These are phyloP conservation scores for Thyatira batis DNA, from an alignment of 2,888 invertebrate species.

Conservation along the genomic window DNA sequence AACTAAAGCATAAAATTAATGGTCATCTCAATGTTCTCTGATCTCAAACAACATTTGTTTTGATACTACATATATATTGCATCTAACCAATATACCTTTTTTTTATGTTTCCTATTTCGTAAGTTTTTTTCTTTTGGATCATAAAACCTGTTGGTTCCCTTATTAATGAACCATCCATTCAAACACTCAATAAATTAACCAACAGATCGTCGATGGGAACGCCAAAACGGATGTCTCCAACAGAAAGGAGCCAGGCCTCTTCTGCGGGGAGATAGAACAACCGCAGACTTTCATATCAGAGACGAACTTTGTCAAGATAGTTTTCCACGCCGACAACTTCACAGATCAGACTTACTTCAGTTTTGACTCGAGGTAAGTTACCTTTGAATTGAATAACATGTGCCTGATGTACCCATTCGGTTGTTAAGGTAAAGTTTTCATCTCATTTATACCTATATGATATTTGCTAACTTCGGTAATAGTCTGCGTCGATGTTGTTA, in stretches of 20 bases:
- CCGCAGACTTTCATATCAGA: constrained; percentile 97
- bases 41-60: too few species aligned
- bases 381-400: constrained; percentile 88
- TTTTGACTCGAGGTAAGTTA: constrained; percentile 84
- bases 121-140: too few species aligned
- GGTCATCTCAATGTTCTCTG: too few species aligned
- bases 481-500: too few species aligned
- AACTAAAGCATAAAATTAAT: too few species aligned
- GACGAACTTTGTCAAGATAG: constrained; percentile 94
- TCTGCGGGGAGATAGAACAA: constrained; percentile 96
- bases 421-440: constrained; percentile 81
- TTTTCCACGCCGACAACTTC: constrained; percentile 96
- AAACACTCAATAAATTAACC: constrained; percentile 24
- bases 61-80: too few species aligned
- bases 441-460: too few species aligned
- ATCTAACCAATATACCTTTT: too few species aligned
- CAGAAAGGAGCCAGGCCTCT: constrained; percentile 93
- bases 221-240: constrained; percentile 94
- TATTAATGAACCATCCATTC: neutral
- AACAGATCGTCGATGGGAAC: constrained; percentile 94
- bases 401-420: neutral
- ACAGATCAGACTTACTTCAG: constrained; percentile 95
- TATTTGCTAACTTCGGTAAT: too few species aligned
- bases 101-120: too few species aligned
- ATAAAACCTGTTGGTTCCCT: constrained; percentile 13